These are phyloP conservation scores for Notamacropus eugenii DNA, from an alignment of 2,797 vertebrate species.

Conservation along the genomic window DNA sequence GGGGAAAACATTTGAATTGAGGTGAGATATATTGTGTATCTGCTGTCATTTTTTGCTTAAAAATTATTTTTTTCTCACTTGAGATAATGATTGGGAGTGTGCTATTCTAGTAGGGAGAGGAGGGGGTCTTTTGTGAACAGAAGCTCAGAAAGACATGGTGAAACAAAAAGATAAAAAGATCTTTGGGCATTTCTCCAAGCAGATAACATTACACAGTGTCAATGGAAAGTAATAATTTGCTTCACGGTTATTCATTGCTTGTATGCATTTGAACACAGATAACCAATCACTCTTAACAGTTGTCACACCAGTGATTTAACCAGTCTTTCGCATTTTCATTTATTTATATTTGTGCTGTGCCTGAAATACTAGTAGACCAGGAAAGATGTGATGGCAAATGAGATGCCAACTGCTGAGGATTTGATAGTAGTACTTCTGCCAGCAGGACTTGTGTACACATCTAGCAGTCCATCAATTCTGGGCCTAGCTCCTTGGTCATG, in stretches of 20 bases:
- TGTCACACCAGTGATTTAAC: background rate
- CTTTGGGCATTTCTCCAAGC: constrained; percentile 69
- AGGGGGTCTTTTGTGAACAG: constrained; percentile 39
- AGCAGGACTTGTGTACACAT: background rate
- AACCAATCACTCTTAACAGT: constrained; percentile 5
- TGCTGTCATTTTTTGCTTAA: background rate
- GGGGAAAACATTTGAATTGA: background rate
- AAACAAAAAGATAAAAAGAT: constrained; percentile 56
- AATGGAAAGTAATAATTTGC: constrained; percentile 70
- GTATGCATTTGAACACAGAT: constrained; percentile 48
- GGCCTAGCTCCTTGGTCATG: background rate
- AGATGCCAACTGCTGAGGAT: background rate
- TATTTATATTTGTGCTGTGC: background rate
- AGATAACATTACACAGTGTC: constrained; percentile 73
- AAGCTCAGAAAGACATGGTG: constrained; percentile 31
- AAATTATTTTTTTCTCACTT: background rate
- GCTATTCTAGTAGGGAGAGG: constrained; percentile 33
- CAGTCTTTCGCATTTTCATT: background rate
- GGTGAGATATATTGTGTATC: background rate
- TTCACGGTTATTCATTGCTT: constrained; percentile 49
- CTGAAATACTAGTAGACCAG: background rate
- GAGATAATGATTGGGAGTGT: background rate
- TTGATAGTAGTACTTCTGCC: background rate
- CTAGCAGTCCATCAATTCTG: background rate
- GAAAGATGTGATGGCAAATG: background rate